Conservation (phyloP, 2,113 vertebrate genomes). For the Dendrocopos noguchii region DNA sequence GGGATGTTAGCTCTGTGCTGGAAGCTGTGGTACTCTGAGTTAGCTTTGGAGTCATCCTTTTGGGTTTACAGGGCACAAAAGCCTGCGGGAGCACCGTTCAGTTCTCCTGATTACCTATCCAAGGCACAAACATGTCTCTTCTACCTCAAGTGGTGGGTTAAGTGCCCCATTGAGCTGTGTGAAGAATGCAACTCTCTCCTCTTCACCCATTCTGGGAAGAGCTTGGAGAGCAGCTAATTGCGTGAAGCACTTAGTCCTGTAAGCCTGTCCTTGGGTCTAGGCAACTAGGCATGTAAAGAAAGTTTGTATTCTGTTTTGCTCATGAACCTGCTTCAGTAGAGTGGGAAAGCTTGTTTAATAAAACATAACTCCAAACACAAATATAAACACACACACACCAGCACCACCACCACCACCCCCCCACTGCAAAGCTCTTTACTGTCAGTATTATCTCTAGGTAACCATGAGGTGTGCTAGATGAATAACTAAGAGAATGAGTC, state of each 20-base stretch:
- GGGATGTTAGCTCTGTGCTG: not conserved
- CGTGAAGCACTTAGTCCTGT: not conserved
- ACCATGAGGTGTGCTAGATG: too few species aligned
- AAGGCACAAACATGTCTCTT: not conserved
- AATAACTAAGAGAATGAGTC: too few species aligned
- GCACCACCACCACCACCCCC: too few species aligned
- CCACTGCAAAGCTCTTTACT: not conserved
- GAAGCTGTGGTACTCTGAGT: not conserved
- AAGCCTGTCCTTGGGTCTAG: not conserved
- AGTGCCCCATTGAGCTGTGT: not conserved
- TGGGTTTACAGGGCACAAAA: not conserved
- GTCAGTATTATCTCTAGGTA: not conserved
- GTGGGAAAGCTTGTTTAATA: not conserved
- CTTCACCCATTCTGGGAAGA: accelerated
- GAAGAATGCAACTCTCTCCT: not conserved
- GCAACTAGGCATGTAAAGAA: not conserved
- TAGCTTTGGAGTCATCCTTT: not conserved
- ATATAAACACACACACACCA: too few species aligned
- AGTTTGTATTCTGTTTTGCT: not conserved
- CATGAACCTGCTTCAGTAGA: not conserved
- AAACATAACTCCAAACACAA: not conserved
- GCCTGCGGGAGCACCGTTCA: not conserved
- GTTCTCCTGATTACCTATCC: not conserved
- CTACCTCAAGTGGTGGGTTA: not conserved
- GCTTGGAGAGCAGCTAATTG: not conserved